These are phyloP conservation scores for Perithous albicinctus DNA, from an alignment of 2,888 invertebrate species.

Conservation along the genomic window DNA sequence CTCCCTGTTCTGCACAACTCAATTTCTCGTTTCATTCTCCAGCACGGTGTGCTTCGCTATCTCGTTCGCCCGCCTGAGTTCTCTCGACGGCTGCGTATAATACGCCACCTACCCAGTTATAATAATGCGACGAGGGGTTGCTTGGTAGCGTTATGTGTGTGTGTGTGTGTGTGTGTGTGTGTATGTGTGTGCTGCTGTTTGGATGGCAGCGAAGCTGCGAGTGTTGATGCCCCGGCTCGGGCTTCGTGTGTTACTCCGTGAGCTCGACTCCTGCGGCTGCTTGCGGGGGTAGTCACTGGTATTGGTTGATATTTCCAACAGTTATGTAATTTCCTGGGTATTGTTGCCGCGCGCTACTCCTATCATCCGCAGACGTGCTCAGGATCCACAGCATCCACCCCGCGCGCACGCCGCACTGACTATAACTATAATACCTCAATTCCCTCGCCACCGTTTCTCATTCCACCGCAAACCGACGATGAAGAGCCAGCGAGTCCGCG, in stretches of 20 bases:
- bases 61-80: constrained; percentile 84
- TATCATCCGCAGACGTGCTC: constrained; percentile 81
- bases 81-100: constrained; percentile 83
- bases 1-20: constrained; percentile 81
- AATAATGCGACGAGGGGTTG: constrained; percentile 79
- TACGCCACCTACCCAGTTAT: constrained; percentile 83
- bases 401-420: constrained; percentile 15
- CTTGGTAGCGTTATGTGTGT: constrained; percentile 18
- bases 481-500: constrained; percentile 53
- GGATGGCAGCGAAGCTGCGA: constrained; percentile 14
- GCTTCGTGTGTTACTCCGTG: constrained; percentile 28
- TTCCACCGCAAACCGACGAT: constrained; percentile 14
- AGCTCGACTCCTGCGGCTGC: constrained; percentile 70
- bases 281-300: constrained; percentile 78
- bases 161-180: too few species aligned
- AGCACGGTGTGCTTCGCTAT: constrained; percentile 79
- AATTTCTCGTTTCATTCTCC: constrained; percentile 85
- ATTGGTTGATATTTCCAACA: constrained; percentile 85
- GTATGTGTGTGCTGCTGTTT: too few species aligned
- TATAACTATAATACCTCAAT: constrained; percentile 41
- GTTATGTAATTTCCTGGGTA: constrained; percentile 85
- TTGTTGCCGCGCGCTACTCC: constrained; percentile 82
- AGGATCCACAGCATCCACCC: constrained; percentile 72
- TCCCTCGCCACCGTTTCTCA: constrained; percentile 27
- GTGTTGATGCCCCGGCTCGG: constrained; percentile 38